phyloP scores from a whole-genome alignment of 2,888 invertebrate genomes.

The Labia minor region DNA sequence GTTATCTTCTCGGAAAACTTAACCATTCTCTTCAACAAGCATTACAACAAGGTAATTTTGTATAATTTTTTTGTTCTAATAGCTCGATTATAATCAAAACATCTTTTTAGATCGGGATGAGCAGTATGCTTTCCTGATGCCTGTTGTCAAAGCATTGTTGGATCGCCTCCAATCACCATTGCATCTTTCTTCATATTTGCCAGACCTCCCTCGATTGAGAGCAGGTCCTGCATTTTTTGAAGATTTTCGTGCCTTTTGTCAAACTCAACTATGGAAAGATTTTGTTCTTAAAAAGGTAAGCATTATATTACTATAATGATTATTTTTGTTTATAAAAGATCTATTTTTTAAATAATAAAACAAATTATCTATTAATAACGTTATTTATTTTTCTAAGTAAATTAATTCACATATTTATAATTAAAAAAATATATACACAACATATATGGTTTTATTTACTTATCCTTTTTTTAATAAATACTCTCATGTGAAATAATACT shows the following conservation, averaged over 20 bases:
- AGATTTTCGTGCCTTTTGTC: constrained; percentile 46
- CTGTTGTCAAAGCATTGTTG: constrained; percentile 49
- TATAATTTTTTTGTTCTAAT: background rate
- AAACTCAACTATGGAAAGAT: constrained; percentile 43
- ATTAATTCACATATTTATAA: background rate
- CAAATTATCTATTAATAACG: background rate
- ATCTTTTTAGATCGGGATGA: constrained; percentile 39
- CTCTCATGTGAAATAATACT: no score
- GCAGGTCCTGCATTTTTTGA: constrained; percentile 49
- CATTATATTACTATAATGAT: no score
- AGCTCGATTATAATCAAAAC: constrained; percentile 15
- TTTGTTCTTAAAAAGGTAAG: constrained; percentile 44
- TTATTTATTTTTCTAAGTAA: background rate
- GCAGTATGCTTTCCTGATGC: constrained; percentile 49
- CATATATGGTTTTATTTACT: no score
- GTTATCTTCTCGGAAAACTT: constrained; percentile 37
- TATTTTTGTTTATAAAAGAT: no score
- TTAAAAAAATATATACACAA: no score
- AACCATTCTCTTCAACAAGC: background rate
- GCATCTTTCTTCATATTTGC: constrained; percentile 34
- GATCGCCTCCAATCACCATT: constrained; percentile 38
- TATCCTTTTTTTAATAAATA: no score
- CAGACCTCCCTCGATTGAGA: constrained; percentile 42
- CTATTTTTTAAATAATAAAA: background rate
- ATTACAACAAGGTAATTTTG: background rate